Evolutionary conservation across 2,888 invertebrate species (phyloP), one percentile per base, ranked within the genome.

Genomic region (Alcis repandata): DNA sequence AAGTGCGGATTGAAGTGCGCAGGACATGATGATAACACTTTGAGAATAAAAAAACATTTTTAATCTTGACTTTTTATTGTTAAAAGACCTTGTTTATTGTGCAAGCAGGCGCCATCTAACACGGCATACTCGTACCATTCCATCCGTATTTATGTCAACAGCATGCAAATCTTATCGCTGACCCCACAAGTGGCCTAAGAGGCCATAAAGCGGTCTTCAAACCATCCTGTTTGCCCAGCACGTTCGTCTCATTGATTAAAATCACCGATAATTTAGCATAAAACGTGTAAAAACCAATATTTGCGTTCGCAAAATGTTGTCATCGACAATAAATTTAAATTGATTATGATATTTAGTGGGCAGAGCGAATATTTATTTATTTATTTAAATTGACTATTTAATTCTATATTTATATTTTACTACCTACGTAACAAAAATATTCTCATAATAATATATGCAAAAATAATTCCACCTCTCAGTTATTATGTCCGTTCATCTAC

Each of bases 131-230:
- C 19, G 27, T 53, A 4, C 22, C 7, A 15, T 7, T 1, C 43
- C 59, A 53, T 61, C 52, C 63, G 59, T 64, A 67, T 68, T 73
- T 61, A 69, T 70, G 61, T 69, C 52, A 65, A 61, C 45, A 45
- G 51, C 19, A 65, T 74, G 68, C 53, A 63, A 70, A 72, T 70
- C 19, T 63, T 38, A 36, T 69, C 61, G 57, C 70, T 74, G 72
- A 70, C 76, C 78, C 58, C 77, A 74, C 69, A 71, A 66, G 62
- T 67, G 68, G 72, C 51, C 43, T 63, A 56, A 61, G 52, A 46
- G 59, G 7, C 43, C 56, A 52, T 43, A 33, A 59, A 38, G 17
- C 17, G 17, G 36, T 20, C 51, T 33, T 36, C 36, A 20, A 51
- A 20, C 51, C 51, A 20, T 13, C 48, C 20, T 60, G 62, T 3